Evolutionary conservation across 1,140 invertebrate genomes (phyloP).

Genomic region (Rhopalosiphum padi): DNA sequence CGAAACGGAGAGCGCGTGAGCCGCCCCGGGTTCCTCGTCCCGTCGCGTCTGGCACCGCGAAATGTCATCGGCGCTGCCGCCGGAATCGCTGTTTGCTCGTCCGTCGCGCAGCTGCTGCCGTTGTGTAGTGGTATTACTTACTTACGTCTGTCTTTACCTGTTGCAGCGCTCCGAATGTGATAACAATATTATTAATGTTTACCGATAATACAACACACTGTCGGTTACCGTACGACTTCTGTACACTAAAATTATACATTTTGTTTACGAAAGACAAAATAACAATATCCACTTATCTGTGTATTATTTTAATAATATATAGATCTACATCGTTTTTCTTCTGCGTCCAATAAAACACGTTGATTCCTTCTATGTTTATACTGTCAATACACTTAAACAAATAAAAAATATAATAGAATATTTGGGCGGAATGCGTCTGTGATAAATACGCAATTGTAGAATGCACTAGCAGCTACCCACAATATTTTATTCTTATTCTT

Average conservation of each 20-base stretch:
- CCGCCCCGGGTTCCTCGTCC: not conserved
- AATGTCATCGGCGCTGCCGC: not conserved
- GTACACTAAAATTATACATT: not conserved
- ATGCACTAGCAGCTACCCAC: not conserved
- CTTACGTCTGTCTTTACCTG: not conserved
- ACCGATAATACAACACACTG: not conserved
- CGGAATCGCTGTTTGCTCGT: no score
- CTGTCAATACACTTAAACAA: no score
- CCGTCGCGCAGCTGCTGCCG: no score
- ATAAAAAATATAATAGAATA: no score
- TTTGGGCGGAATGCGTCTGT: no score
- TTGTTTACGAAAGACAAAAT: constrained; percentile 10
- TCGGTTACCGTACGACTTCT: not conserved
- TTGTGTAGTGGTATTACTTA: not conserved
- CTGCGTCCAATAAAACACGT: not conserved
- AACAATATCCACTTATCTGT: not conserved
- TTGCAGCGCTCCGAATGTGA: not conserved
- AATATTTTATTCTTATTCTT: not conserved
- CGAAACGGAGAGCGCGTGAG: no score
- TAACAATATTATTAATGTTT: not conserved
- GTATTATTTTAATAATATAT: no score
- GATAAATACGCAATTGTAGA: no score
- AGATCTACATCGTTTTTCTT: not conserved
- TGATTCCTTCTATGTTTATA: no score
- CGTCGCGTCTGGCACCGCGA: not conserved